Base-by-base conservation (phyloP, 1,140 invertebrate genomes). In the Phymorhynchus buccinoides region DNA sequence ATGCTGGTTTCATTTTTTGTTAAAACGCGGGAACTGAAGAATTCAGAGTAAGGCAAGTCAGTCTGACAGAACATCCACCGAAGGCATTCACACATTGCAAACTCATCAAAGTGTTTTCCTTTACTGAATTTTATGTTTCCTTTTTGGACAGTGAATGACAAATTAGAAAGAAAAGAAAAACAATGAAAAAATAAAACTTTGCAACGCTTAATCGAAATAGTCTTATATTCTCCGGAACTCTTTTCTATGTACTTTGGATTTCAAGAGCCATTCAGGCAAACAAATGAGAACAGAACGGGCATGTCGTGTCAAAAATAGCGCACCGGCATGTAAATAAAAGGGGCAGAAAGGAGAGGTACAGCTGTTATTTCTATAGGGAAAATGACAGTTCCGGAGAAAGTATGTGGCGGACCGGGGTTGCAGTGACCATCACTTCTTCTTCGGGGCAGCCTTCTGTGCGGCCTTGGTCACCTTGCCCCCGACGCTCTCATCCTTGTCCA, bases 381-480 rank as follows among this genome's bases (percentile, higher is more conserved):
- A 22, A 41, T 30, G 37, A 66, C 48, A 80, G 37, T 37, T 27
- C 37, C n/a, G n/a, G n/a, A 56, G 37, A 52, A n/a, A 78, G 30
- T 27, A 12, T 41, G 80, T 66, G 62, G 73, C 83, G 66, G 82
- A 37, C 83, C 80, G 87, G 79, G 85, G 85, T 73, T 84, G 85
- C 79, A 79, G 73, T 82, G 88, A 89, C 87, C 89, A 89, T 89
- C 90, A 90, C 87, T 79, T 79, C 35, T 91, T 90, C 87, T 90
- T 90, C 95, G 99, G 99, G n/a, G n/a, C n/a, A n/a, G n/a, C n/a
- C n/a, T n/a, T n/a, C n/a, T n/a, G 99, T 95, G 98, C 97, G 92
- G 97, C 98, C 92, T 98, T 97, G 95, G 99, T 99, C 95, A 98
- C 99, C 93, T 98, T 96, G 95, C 99, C 99, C 91, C 97, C 98